Evolutionary conservation across 2,113 vertebrate genomes (phyloP).

Genomic region (Myotis yumanensis): DNA sequence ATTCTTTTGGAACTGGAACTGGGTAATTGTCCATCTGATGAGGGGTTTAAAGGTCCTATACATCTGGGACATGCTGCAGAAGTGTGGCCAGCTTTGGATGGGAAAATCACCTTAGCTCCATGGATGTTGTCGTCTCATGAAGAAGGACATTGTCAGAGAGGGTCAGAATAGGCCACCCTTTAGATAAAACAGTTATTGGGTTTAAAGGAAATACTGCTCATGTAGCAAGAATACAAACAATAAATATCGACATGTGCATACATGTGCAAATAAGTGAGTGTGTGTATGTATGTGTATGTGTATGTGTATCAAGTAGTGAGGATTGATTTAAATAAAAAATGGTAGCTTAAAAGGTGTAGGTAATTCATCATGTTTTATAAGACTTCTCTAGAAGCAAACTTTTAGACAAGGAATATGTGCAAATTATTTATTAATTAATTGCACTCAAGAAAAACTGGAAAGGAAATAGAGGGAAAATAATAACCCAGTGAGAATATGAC

Average conservation of each 20-base stretch:
- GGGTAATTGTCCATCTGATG: not conserved
- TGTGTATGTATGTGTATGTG: not conserved
- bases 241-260: not conserved
- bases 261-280: not conserved
- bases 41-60: not conserved
- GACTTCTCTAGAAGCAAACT: not conserved
- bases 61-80: not conserved
- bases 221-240: not conserved
- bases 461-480: not conserved
- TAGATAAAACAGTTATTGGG: not conserved
- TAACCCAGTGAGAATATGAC: not conserved
- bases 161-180: not conserved
- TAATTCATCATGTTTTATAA: not conserved
- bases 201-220: not conserved
- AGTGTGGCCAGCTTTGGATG: not conserved
- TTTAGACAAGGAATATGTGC: not conserved
- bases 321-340: not conserved
- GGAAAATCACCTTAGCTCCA: not conserved
- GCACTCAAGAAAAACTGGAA: not conserved
- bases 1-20: not conserved
- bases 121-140: not conserved
- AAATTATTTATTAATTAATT: not conserved
- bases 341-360: not conserved
- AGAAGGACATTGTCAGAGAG: not conserved
- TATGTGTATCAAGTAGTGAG: not conserved